A percentile compares a stretch with the other conserved stretches of the same genome.
phyloP scores from a whole-genome alignment of 1,140 invertebrate species.

The Lerema accius region DNA sequence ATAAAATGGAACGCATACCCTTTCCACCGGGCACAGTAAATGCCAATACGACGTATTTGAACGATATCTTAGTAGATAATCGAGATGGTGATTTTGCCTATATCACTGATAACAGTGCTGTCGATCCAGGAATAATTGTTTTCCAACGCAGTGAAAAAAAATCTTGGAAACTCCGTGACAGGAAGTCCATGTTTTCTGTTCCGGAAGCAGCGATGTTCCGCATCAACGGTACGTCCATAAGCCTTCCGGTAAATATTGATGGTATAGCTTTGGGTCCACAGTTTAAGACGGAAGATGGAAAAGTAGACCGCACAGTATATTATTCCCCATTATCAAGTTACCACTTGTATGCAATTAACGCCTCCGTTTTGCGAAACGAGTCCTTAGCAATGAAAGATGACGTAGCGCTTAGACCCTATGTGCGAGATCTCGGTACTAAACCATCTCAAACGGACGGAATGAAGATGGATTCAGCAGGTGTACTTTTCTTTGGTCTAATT shows the following conservation, averaged over 20 bases:
- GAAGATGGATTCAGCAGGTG: slow-evolving; percentile 86
- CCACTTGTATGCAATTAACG: slow-evolving; percentile 85
- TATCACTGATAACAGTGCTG: slow-evolving; percentile 86
- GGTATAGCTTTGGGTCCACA: slow-evolving; percentile 87
- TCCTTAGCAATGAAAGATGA: slow-evolving; percentile 55
- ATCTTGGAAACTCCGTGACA: slow-evolving; percentile 87
- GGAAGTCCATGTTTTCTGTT: slow-evolving; percentile 84
- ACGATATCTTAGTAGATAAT: slow-evolving; percentile 88
- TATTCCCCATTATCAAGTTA: slow-evolving; percentile 86
- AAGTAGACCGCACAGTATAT: slow-evolving; percentile 83
- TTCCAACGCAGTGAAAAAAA: slow-evolving; percentile 84
- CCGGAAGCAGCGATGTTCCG: slow-evolving; percentile 82
- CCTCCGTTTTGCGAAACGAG: slow-evolving; percentile 83
- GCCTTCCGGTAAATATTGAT: slow-evolving; percentile 83
- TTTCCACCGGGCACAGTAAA: slow-evolving; percentile 83
- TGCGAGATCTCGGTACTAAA: slow-evolving; percentile 84
- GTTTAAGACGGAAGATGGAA: slow-evolving; percentile 55
- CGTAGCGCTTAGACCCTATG: slow-evolving; percentile 60
- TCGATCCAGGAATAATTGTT: slow-evolving; percentile 88
- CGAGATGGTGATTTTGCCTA: slow-evolving; percentile 86
- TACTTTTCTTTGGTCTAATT: slow-evolving; percentile 86
- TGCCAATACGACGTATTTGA: slow-evolving; percentile 83
- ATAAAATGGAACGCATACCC: slow-evolving; percentile 81
- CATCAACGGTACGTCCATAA: slow-evolving; percentile 83
- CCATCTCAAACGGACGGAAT: slow-evolving; percentile 87